These are phyloP conservation scores for Parauchenoglanis punctatus DNA, from an alignment of 2,797 vertebrate genomes.

Conservation along the genomic window DNA sequence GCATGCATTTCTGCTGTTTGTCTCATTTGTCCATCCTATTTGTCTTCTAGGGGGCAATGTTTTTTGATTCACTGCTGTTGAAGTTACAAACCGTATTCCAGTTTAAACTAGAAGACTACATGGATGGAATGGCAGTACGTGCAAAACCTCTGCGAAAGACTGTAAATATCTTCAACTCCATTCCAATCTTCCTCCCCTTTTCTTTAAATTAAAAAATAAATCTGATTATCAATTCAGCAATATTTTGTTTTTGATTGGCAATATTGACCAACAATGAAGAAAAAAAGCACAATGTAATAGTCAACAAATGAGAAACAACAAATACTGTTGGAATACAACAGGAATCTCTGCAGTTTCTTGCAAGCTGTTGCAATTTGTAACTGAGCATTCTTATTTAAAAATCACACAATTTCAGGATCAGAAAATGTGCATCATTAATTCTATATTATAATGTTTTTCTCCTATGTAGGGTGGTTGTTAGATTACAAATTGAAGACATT, in stretches of 20 bases:
- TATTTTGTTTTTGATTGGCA: neutral
- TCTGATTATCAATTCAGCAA: neutral
- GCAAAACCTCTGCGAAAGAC: conserved; percentile 90
- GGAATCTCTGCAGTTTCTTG: neutral
- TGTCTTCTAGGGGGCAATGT: conserved; percentile 82
- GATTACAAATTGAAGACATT: neutral
- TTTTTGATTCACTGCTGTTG: conserved; percentile 91
- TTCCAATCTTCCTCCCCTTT: neutral
- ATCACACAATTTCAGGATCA: neutral
- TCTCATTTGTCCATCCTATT: neutral
- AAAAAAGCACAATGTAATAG: neutral
- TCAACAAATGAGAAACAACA: neutral
- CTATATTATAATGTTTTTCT: neutral
- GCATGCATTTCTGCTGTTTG: neutral
- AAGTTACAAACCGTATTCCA: conserved; percentile 92
- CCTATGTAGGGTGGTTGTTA: neutral
- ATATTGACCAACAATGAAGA: neutral
- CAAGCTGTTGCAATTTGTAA: neutral
- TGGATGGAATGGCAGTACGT: conserved; percentile 95
- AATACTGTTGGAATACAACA: neutral
- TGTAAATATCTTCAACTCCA: conserved; percentile 69
- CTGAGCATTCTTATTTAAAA: neutral
- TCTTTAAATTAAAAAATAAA: neutral
- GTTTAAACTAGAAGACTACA: conserved; percentile 94
- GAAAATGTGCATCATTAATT: neutral